phyloP scores from a whole-genome alignment of 1,140 invertebrate genomes.

The Whitmania pigra region DNA sequence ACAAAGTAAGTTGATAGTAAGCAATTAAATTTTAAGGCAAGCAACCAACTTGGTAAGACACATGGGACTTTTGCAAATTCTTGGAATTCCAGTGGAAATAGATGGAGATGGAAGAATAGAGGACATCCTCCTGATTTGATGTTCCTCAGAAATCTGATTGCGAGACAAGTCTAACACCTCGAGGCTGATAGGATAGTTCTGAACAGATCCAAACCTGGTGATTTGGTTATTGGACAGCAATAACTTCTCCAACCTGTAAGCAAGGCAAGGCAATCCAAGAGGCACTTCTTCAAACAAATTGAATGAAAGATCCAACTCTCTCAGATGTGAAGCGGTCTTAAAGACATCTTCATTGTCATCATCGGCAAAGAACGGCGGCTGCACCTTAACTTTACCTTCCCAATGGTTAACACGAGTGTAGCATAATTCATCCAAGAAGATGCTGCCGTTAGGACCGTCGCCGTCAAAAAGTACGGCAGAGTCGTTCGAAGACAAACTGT shows the following conservation, averaged over 20 bases:
- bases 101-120: neutral
- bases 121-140: neutral
- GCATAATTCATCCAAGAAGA: neutral
- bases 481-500: too few species aligned
- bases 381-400: constrained; percentile 1
- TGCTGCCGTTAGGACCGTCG: too few species aligned
- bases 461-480: too few species aligned
- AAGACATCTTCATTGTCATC: constrained; percentile 5
- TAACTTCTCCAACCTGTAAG: constrained; percentile 66
- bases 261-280: constrained; percentile 70
- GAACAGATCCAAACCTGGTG: constrained; percentile 67
- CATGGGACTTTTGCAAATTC: constrained; percentile 5
- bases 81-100: neutral
- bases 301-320: constrained; percentile 59
- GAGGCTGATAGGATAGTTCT: constrained; percentile 70
- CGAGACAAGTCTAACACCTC: constrained; percentile 84
- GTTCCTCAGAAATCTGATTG: constrained; percentile 58
- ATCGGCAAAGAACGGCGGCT: neutral
- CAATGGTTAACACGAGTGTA: neutral
- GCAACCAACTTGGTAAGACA: neutral
- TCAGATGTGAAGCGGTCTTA: constrained; percentile 47
- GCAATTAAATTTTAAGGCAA: too few species aligned
- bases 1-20: too few species aligned
- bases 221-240: constrained; percentile 76
- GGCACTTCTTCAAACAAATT: constrained; percentile 79